phyloP scores from a whole-genome alignment of 2,113 vertebrate species.

The Nothocercus nigrocapillus region DNA sequence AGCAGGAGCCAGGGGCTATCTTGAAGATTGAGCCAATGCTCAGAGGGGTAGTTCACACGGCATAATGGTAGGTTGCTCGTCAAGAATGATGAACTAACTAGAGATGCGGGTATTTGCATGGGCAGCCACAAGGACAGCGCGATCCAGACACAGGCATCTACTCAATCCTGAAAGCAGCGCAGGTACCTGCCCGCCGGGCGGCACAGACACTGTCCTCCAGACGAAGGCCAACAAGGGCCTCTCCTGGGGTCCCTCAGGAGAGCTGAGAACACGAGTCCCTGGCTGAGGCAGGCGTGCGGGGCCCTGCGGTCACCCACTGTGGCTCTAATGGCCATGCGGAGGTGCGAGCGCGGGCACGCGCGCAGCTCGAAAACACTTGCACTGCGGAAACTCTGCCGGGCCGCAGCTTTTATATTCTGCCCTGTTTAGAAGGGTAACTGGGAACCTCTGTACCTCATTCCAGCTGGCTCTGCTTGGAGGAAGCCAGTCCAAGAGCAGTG shows the following conservation, averaged over 20 bases:
- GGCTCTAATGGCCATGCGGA: background rate
- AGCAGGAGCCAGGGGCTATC: background rate
- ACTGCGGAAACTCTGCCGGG: background rate
- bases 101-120: background rate
- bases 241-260: background rate
- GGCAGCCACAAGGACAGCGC: accelerated
- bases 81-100: background rate
- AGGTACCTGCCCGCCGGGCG: accelerated
- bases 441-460: background rate
- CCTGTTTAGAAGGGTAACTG: constrained; percentile 29
- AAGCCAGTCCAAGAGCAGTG: background rate
- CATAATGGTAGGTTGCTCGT: background rate
- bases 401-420: constrained; percentile 5
- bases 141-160: background rate
- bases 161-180: background rate
- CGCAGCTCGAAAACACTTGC: background rate
- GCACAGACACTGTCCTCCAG: background rate
- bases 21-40: background rate
- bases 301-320: background rate
- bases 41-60: background rate
- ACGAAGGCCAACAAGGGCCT: background rate
- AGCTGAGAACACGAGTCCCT: background rate
- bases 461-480: constrained; percentile 46
- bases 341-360: background rate
- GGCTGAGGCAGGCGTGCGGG: background rate